Conservation (phyloP, 2,113 vertebrate species). For the Castor canadensis region DNA sequence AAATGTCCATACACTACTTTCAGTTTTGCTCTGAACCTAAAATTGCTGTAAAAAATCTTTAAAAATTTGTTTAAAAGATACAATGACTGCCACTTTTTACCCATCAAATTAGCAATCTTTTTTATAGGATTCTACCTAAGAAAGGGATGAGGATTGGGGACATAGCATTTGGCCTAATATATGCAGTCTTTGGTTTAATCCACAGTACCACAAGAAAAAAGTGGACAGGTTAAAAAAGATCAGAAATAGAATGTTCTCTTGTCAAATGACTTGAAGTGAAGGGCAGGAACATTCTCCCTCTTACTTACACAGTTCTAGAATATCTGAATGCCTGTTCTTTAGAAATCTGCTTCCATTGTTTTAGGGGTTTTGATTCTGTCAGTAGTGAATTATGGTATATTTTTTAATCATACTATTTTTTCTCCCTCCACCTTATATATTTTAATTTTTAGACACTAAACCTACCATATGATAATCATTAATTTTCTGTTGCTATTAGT, state of each 20-base stretch:
- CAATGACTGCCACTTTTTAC: neutral
- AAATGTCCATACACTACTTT: neutral
- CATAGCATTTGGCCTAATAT: too few species aligned
- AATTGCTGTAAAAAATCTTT: neutral
- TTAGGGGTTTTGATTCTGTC: neutral
- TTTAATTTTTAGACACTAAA: conserved; percentile 33
- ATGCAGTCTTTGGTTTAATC: too few species aligned
- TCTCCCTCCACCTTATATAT: neutral
- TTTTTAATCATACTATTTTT: conserved; percentile 55
- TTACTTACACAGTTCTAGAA: neutral
- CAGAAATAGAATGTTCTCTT: neutral
- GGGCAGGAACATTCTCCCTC: neutral
- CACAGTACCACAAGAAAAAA: too few species aligned
- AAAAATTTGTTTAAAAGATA: neutral
- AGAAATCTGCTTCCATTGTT: conserved; percentile 3
- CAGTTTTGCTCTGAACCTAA: neutral
- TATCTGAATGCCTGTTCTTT: neutral
- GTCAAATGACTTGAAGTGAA: neutral
- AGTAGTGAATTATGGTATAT: neutral
- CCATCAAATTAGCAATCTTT: conserved; percentile 21
- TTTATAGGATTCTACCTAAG: neutral
- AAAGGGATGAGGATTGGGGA: neutral
- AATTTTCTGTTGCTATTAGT: conserved; percentile 31
- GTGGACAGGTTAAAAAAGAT: neutral
- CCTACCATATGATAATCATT: neutral